Base-by-base conservation (phyloP, 2,113 vertebrate genomes). In the Hypocryptadius cinnamomeus region DNA sequence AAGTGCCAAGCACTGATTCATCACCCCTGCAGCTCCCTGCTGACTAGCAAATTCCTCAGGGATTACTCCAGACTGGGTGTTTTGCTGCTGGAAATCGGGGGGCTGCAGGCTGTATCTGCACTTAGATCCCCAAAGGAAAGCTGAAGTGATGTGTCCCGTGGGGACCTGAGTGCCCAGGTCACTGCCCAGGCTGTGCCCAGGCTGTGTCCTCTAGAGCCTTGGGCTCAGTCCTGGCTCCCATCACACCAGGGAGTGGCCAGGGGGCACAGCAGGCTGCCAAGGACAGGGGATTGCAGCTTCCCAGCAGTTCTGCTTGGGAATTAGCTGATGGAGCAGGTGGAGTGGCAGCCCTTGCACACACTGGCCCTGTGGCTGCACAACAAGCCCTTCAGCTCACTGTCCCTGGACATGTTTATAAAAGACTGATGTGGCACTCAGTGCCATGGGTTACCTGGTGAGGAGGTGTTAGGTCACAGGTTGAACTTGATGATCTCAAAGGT, bases 261-360 rank as follows among this genome's bases (percentile, higher is more conserved):
- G 79, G 30, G 5, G 24, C 39, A 16, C 47, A 47, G 23, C n/a
- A 47, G 44, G 25, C 63, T 50, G 53, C 45, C 45, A 15, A 44
- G 66, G 57, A 16, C 12, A 8, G 5, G 1, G 0, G 5, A 33
- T 31, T 70, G 37, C 24, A 15, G 16, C 35, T 57, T 33, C 61
- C 45, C 74, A 23, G 27, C 18, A 15, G 54, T 7, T 57, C 40
- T 61, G 14, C 5, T 15, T 42, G 44, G 45, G 33, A 31, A 3
- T 30, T 22, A 15, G 13, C 22, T 5, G 31, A 10, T 7, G 37
- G 42, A 8, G 16, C 37, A n/a, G 31, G 31, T 12, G 63, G 15
- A 8, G 44, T 15, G 44, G n/a, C 22, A 76, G 45, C n/a, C 40
- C 11, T 1, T 6, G 4, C 3, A 1, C 30, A 51, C 13, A 0